Evolutionary conservation across 2,888 invertebrate genomes (phyloP), one percentile per base, ranked within the genome.

Genomic region (Linnaemya tessellans): DNA sequence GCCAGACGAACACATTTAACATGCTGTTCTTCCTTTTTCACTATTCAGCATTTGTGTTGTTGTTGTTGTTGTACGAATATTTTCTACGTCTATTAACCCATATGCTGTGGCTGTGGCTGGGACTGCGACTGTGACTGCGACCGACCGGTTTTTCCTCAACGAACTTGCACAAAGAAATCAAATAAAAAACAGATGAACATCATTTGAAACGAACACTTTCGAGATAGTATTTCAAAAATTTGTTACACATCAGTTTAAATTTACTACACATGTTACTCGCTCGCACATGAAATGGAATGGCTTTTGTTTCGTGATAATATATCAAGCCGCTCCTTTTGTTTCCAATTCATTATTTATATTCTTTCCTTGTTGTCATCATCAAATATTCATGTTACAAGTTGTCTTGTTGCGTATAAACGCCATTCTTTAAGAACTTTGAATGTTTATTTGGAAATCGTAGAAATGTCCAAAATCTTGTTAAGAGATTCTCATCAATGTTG

Each of bases 21-120:
- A 64, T 71, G 67, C 38, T 70, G n/a, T 56, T 58, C 38, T 13
- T 30, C 5, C 22, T 49, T 80, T 62, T 73, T 46, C 8, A 30
- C 68, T 73, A 56, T 80, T 84, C 51, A 78, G 78, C 60, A 73
- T 64, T 81, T 78, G 11, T 10, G 43, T 5, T 30, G 3, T 75
- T 84, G 25, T 81, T 64, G 60, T 54, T 79, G 71, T 41, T 41
- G 13, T 1, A 41, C 41, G 41, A 41, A 41, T 73, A 25, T 84
- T 75, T 54, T 70, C 64, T 41, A 60, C 73, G 84, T 71, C 74
- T 74, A 67, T 70, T 84, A 64, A 64, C 85, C 88, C 90, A 90
- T 90, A 89, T 90, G 90, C 83, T 90, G 73, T 86, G 80, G 90
- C 83, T 90, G 73, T 86, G 80, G 87, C 87, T 89, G 88, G 15